Evolutionary conservation across 2,888 invertebrate species (phyloP).

Genomic region (Ernsta delagoae): DNA sequence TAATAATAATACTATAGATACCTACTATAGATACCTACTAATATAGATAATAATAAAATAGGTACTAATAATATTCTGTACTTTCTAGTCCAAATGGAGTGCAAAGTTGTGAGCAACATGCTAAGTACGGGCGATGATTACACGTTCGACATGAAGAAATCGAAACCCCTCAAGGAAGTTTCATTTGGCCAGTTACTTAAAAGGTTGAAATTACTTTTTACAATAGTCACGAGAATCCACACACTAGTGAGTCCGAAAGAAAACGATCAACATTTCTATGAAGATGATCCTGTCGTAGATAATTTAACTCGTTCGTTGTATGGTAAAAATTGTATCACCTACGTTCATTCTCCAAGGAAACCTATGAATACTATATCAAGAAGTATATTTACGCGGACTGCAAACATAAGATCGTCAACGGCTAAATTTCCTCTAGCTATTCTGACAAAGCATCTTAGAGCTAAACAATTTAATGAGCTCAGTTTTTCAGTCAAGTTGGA

Average conservation of each 20-base stretch:
- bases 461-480: constrained; percentile 59
- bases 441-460: constrained; percentile 63
- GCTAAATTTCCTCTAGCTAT: constrained; percentile 61
- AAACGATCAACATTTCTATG: constrained; percentile 63
- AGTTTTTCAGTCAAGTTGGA: constrained; percentile 74
- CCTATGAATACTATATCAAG: constrained; percentile 54
- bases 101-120: constrained; percentile 62
- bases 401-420: constrained; percentile 59
- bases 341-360: constrained; percentile 57
- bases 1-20: no score
- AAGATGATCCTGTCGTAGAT: constrained; percentile 50
- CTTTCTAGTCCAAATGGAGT: no score
- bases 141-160: constrained; percentile 55
- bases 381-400: constrained; percentile 66
- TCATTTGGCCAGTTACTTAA: constrained; percentile 63
- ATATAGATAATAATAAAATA: no score
- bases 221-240: constrained; percentile 66
- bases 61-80: no score
- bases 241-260: constrained; percentile 64
- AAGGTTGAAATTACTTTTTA: constrained; percentile 70
- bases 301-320: constrained; percentile 61
- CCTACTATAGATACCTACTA: no score
- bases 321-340: constrained; percentile 56
- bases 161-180: constrained; percentile 50
- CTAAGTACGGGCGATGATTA: constrained; percentile 55